Conservation (phyloP, 2,888 invertebrate species). For the Beris morrisii region DNA sequence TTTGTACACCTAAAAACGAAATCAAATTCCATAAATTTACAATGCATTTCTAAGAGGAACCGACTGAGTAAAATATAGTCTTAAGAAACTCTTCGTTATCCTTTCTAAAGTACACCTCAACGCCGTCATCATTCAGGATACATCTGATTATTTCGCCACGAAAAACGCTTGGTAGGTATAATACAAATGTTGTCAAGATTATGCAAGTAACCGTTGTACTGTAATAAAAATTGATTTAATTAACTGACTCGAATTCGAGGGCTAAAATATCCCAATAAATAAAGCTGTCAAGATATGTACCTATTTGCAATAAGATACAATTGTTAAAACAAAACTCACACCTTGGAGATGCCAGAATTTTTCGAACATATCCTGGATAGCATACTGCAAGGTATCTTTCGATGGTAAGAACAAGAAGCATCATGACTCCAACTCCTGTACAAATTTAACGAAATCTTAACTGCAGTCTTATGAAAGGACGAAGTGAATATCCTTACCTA, state of each 20-base stretch:
- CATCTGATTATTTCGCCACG: slow-evolving; percentile 64
- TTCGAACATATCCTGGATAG: slow-evolving; percentile 69
- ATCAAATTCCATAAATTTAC: slow-evolving; percentile 1
- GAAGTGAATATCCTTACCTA: slow-evolving; percentile 55
- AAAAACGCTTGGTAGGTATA: slow-evolving; percentile 71
- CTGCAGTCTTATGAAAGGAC: neutral
- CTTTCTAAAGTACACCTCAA: slow-evolving; percentile 62
- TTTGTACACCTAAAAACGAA: slow-evolving; percentile 59
- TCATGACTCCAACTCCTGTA: slow-evolving; percentile 71
- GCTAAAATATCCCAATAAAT: too few relatives aligned
- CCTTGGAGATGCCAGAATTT: slow-evolving; percentile 67
- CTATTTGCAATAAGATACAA: neutral
- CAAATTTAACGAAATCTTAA: neutral
- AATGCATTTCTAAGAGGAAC: slow-evolving; percentile 17
- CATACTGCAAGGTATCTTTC: slow-evolving; percentile 76
- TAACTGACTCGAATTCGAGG: too few relatives aligned
- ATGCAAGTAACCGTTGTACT: slow-evolving; percentile 65
- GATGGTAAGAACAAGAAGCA: slow-evolving; percentile 73
- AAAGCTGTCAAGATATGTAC: too few relatives aligned
- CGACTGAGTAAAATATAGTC: slow-evolving; percentile 60
- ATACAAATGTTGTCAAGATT: slow-evolving; percentile 65
- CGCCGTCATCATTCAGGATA: slow-evolving; percentile 57
- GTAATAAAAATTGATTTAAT: slow-evolving; percentile 4
- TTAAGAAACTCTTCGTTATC: slow-evolving; percentile 59
- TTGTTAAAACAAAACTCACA: slow-evolving; percentile 41